A percentile compares a stretch with the other conserved stretches of the same genome.
Evolutionary conservation across 2,113 vertebrate genomes (phyloP).

Genomic region (Panthera tigris): DNA sequence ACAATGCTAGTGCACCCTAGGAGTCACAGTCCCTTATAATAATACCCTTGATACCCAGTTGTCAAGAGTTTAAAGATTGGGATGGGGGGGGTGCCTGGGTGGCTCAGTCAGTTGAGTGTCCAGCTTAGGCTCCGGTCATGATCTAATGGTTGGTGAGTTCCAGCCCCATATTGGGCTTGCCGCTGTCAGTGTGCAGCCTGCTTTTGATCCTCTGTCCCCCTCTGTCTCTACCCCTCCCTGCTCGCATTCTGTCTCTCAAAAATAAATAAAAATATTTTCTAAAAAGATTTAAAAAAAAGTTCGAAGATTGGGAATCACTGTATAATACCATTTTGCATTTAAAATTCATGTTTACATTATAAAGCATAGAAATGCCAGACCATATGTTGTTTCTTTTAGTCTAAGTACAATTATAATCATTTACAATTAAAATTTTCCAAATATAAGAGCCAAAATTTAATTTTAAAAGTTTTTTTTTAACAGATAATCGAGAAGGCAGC

Average conservation of each 20-base stretch:
- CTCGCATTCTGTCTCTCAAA: no score
- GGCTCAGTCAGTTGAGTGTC: no score
- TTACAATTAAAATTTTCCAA: slow-evolving; percentile 38
- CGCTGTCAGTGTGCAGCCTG: no score
- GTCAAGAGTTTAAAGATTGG: neutral
- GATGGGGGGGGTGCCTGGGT: neutral
- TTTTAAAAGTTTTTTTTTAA: slow-evolving; percentile 3
- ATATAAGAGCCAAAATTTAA: neutral
- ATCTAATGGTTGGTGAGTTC: no score
- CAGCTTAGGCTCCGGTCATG: no score
- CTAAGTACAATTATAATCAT: neutral
- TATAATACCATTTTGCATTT: neutral
- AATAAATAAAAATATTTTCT: no score
- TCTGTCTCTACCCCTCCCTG: no score
- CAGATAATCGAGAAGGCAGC: slow-evolving; percentile 99
- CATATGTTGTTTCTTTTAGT: neutral
- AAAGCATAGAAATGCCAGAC: neutral
- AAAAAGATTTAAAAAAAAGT: no score
- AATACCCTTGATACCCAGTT: neutral
- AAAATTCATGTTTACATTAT: slow-evolving; percentile 44
- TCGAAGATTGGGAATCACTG: neutral
- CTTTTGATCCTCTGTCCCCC: no score
- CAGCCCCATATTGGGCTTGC: no score
- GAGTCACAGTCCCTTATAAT: neutral
- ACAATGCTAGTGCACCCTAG: neutral